Base-by-base conservation (phyloP, 2,888 invertebrate species). In the Linnaemya vulpina region DNA sequence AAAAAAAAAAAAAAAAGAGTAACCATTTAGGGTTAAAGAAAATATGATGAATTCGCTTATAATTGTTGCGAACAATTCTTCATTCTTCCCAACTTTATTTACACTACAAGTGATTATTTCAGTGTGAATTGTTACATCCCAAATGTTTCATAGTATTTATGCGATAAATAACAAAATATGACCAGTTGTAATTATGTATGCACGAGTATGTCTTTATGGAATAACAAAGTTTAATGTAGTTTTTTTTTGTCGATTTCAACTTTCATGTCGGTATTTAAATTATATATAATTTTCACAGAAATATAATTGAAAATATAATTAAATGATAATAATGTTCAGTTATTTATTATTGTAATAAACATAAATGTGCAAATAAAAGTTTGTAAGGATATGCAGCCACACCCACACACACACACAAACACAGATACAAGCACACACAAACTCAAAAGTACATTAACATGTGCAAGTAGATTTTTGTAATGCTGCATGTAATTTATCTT, bases 271-370 rank as follows among this genome's bases (percentile, higher is more conserved):
- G 30, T 75, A n/a, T 30, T 51, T 58, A 38, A 65, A 58, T 79
- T 38, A 13, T 60, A 67, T 43, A 49, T 55, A 65, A 46, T 58
- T 73, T 63, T 55, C 25, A 79, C 73, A 79, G 38, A 40, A 58
- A 58, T 79, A 43, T 58, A 73, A 73, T 73, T 79, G 79, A 79
- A 73, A 73, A 73, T 65, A 65, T 73, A 79, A 55, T 79, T 73
- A 71, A 79, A 79, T 79, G 46, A 73, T 55, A 70, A 78, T 70
- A 70, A 30, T 43, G 51, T 43, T 30, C 40, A 68, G 49, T 58
- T 58, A 77, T 70, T 78, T 63, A 78, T 71, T 71, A 13, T 15
- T 65, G 7, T 22, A 2, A 20, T 40, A 30, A n/a, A 65, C 49
- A 25, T n/a, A 20, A 22, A 35, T 67, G n/a, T 67, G 30, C 17